Conservation (phyloP, 2,113 vertebrate species). For the Pterophyllum scalare region DNA sequence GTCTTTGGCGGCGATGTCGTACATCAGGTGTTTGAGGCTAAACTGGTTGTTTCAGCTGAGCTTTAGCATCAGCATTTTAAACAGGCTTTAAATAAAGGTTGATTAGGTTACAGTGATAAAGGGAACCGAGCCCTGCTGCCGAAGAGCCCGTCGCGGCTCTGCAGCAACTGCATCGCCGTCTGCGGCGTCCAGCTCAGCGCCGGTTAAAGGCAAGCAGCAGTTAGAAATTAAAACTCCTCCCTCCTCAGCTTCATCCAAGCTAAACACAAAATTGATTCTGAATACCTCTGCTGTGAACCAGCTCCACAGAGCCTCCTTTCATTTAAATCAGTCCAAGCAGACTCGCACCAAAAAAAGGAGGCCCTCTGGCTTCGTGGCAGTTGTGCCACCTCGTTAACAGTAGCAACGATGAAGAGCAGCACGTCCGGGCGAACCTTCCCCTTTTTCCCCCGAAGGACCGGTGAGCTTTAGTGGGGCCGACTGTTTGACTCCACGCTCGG, state of each 20-base stretch:
- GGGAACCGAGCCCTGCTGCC: conserved; percentile 11
- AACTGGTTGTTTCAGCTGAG: conserved; percentile 36
- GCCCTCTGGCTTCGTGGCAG: not conserved
- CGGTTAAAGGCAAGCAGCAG: conserved; percentile 41
- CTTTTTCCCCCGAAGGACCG: not conserved
- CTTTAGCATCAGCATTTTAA: not conserved
- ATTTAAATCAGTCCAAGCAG: conserved; percentile 21
- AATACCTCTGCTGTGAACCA: conserved; percentile 9
- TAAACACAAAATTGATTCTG: conserved; percentile 8
- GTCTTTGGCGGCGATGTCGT: conserved; percentile 52
- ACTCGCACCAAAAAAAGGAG: conserved; percentile 22
- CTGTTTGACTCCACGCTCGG: conserved; percentile 90
- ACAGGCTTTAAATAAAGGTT: not conserved
- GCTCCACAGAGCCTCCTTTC: not conserved
- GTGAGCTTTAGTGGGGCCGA: conserved; percentile 88
- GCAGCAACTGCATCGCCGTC: conserved; percentile 19
- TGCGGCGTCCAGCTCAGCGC: conserved; percentile 14
- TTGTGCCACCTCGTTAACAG: not conserved
- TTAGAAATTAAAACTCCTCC: conserved; percentile 2
- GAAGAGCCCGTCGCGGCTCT: conserved; percentile 34
- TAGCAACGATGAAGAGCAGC: not conserved
- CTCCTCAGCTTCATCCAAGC: not conserved
- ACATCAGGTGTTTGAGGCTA: conserved; percentile 51
- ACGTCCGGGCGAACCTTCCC: not conserved
- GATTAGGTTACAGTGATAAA: conserved; percentile 33